Percentiles rank a stretch among this genome's conserved stretches.
Evolutionary conservation across 2,113 vertebrate genomes (phyloP).

Genomic region (Callocephalon fimbriatum): DNA sequence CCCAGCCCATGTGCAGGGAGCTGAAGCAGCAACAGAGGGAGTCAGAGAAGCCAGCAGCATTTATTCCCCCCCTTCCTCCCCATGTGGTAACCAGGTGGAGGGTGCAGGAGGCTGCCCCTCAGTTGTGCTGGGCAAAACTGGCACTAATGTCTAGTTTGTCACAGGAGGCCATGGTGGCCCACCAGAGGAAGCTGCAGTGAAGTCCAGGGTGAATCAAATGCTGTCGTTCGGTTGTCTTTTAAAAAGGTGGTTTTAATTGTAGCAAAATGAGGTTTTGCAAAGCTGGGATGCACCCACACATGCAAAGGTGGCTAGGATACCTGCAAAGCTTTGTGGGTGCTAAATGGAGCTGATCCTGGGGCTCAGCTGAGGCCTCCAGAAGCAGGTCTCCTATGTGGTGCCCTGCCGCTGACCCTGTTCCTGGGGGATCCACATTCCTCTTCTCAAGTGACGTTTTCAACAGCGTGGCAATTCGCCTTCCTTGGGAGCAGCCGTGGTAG

Average conservation of each 20-base stretch:
- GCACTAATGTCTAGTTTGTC: neutral
- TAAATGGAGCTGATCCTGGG: neutral
- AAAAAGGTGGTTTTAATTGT: neutral
- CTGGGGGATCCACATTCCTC: neutral
- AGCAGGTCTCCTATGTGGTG: neutral
- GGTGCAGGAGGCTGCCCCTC: neutral
- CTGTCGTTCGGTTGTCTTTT: neutral
- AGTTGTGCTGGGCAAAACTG: neutral
- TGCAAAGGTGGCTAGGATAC: neutral
- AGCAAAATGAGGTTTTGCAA: neutral
- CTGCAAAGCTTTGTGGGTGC: neutral
- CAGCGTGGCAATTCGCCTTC: rapidly evolving
- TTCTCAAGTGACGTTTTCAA: neutral
- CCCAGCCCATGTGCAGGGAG: rapidly evolving
- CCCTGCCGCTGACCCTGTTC: neutral
- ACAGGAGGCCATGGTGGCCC: neutral
- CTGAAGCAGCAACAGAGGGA: neutral
- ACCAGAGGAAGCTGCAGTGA: neutral
- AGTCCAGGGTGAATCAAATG: neutral
- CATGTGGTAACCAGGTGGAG: too few species aligned
- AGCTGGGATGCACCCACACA: neutral
- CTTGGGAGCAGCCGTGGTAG: rapidly evolving
- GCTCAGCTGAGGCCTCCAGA: neutral
- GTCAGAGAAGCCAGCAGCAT: neutral
- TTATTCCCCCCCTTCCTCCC: rapidly evolving